Evolutionary conservation across 2,797 vertebrate species (phyloP), one percentile per base, ranked within the genome.

Genomic region (Hippopotamyrus pictus): DNA sequence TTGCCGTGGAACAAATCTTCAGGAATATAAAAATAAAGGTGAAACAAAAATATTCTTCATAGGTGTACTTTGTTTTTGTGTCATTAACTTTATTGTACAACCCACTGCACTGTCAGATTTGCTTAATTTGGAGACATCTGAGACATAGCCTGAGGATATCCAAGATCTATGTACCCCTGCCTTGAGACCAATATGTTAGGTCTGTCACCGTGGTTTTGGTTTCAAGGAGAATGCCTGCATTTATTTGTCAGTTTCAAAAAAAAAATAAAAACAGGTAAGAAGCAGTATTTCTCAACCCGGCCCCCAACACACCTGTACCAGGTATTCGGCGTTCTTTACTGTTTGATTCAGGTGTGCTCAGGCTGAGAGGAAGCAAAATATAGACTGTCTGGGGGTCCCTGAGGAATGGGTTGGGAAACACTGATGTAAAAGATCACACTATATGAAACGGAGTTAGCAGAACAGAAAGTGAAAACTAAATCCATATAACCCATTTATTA

Each of bases 121-220:
- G 41, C 76, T 82, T 82, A 82, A 82, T 82, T 46, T 46, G 76
- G 76, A 46, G 76, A 46, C 41, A 82, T 82, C 76, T 82, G 41
- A 82, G 41, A 82, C 76, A 11, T 46, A 82, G 37, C 76, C 76
- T 46, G 19, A 82, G 76, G 76, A 82, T 82, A 82, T 44, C 76
- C 76, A 19, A 82, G 76, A 82, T 82, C 76, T 82, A 46, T 44
- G 33, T 46, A 82, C 17, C 17, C 19, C 37, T 46, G 76, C 76
- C 76, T 82, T 82, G 41, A 44, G 76, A 44, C 76, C 41, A 82
- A 46, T 73, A 73, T 82, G 76, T 82, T 46, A 82, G 76, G 76
- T 44, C 76, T 82, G 76, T 82, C 14, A 1, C 33, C 19, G n/a
- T 44, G 41, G 76, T n/a, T 41, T 29, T 79, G 37, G 33, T 19